A percentile compares a stretch with the other conserved stretches of the same genome.
Conservation (phyloP, 2,888 invertebrate species). For the Parnassius smintheus region DNA sequence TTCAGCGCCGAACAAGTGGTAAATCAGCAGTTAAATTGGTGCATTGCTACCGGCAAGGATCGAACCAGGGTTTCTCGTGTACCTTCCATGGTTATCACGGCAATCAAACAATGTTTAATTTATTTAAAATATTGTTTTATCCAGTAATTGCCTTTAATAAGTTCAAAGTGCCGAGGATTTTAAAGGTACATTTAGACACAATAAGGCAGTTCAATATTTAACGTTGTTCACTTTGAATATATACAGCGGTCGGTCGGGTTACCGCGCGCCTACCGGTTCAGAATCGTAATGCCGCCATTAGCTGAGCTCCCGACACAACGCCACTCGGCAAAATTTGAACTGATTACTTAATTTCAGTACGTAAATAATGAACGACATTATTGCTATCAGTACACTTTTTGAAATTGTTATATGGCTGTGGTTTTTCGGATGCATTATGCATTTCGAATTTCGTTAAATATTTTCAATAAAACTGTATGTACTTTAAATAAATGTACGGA, state of each 20-base stretch:
- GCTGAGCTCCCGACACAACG: conserved; percentile 31
- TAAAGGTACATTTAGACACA: conserved; percentile 49
- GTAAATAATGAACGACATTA: conserved; percentile 16
- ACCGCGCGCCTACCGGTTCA: conserved; percentile 57
- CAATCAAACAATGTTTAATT: no score
- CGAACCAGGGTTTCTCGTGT: no score
- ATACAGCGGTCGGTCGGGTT: conserved; percentile 60
- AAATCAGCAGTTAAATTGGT: no score
- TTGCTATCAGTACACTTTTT: background rate
- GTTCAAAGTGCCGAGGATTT: conserved; percentile 31
- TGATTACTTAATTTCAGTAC: conserved; percentile 36
- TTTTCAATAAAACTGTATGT: no score
- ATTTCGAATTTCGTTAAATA: background rate
- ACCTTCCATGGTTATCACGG: no score
- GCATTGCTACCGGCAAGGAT: no score
- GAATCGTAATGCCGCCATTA: conserved; percentile 67
- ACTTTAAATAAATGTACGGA: no score
- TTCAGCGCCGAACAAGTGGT: no score
- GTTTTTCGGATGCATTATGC: conserved; percentile 1
- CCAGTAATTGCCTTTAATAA: no score
- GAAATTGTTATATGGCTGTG: conserved; percentile 3
- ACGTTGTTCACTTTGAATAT: conserved; percentile 70
- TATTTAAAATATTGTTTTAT: no score
- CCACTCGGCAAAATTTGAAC: conserved; percentile 34
- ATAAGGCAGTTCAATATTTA: conserved; percentile 64